Base-by-base conservation (phyloP, 1,140 invertebrate genomes). In the Drosophila neocordata region DNA sequence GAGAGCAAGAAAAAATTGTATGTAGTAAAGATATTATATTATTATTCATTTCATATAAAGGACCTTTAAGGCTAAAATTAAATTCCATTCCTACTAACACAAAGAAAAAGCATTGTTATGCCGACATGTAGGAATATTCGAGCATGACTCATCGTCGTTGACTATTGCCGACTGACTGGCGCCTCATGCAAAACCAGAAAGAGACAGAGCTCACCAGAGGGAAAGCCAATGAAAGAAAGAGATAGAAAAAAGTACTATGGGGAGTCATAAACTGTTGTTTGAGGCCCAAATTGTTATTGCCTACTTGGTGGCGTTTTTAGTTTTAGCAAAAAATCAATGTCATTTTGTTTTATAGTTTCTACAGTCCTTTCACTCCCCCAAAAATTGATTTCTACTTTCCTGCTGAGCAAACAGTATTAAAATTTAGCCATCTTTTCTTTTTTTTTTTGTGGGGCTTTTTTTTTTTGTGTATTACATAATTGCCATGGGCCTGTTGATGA, bases 151-250 rank as follows among this genome's bases (percentile, higher is more conserved):
- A 83, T 84, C 67, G 22, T 48, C 13, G 22, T 60, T 60, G 13
- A 24, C 52, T 64, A 13, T 59, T 74, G 82, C 69, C 77, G 81
- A 64, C 73, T 68, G 77, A 71, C 64, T 87, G 81, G 82, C 81
- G 81, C 82, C 72, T 15, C 73, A 73, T 44, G 72, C 80, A 41
- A 79, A 60, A 63, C 55, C 62, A 68, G 72, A 31, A 68, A 58
- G 67, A 68, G 41, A 56, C 31, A 59, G 20, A 37, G 6, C 4
- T 31, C 27, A 6, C 6, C 27, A 31, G 6, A 31, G 27, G 1
- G 27, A 31, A 31, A 31, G 27, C 27, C 27, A 31, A 7, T 31
- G 27, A 6, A 6, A 6, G 5, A 31, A 31, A 31, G 27, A 31
- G 27, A 31, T 31, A 31, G 27, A 31, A 31, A 31, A 20, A 44